A percentile compares a stretch with the other conserved stretches of the same genome.
Evolutionary conservation across 2,888 invertebrate genomes (phyloP).

Genomic region (Amphiduros pacificus): DNA sequence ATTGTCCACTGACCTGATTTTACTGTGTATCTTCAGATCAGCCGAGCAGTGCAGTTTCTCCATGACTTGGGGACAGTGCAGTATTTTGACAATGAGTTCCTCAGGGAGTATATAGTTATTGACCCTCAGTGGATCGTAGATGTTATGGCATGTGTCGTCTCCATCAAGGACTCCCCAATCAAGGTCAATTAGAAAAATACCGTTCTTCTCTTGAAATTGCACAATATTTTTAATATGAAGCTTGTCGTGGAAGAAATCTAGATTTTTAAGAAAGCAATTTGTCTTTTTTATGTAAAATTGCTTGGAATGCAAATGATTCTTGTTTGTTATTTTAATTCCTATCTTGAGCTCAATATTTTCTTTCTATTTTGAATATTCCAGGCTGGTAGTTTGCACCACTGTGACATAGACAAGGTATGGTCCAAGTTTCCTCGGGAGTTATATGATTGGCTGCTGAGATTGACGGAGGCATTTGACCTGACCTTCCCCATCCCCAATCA

Average conservation of each 20-base stretch:
- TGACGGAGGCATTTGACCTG: slow-evolving; percentile 59
- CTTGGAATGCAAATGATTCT: background rate
- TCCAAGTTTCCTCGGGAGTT: slow-evolving; percentile 43
- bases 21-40: slow-evolving; percentile 42
- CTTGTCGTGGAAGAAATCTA: too few species aligned
- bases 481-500: slow-evolving; percentile 45
- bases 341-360: background rate
- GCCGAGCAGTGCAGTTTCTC: slow-evolving; percentile 53
- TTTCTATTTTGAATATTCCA: slow-evolving; percentile 4
- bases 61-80: slow-evolving; percentile 58
- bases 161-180: slow-evolving; percentile 53
- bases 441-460: slow-evolving; percentile 53
- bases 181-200: too few species aligned
- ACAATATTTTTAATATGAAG: too few species aligned
- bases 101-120: slow-evolving; percentile 51
- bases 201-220: too few species aligned
- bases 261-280: too few species aligned
- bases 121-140: slow-evolving; percentile 60
- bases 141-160: slow-evolving; percentile 59
- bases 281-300: background rate
- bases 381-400: slow-evolving; percentile 47
- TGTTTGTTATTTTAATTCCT: background rate
- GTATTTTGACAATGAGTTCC: slow-evolving; percentile 55
- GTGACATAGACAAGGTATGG: slow-evolving; percentile 50
- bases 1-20: too few species aligned